Evolutionary conservation across 2,888 invertebrate genomes (phyloP).

Genomic region (Polylopha cassiicola): DNA sequence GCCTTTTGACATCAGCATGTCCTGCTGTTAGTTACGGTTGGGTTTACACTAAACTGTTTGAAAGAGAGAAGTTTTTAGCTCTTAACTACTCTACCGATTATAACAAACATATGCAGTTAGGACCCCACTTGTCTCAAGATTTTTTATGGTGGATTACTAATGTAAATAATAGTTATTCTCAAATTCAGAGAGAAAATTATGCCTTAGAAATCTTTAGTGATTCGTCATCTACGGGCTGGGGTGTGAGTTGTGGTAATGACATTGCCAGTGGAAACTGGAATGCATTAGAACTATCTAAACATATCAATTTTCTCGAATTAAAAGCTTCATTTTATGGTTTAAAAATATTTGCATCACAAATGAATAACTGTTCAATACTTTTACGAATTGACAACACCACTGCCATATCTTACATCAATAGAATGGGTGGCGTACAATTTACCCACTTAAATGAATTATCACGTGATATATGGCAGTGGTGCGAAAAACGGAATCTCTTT

Average conservation of each 20-base stretch:
- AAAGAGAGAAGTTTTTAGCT: slow-evolving; percentile 18
- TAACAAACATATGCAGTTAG: background rate
- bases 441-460: slow-evolving; percentile 18
- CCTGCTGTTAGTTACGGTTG: slow-evolving; percentile 25
- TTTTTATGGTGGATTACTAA: slow-evolving; percentile 15
- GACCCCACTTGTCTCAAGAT: background rate
- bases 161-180: background rate
- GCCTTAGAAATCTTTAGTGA: slow-evolving; percentile 8
- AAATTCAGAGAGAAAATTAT: slow-evolving; percentile 6
- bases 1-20: slow-evolving; percentile 24
- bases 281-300: background rate
- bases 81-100: slow-evolving; percentile 11
- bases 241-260: slow-evolving; percentile 10
- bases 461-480: slow-evolving; percentile 23
- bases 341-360: slow-evolving; percentile 6
- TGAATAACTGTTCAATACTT: slow-evolving; percentile 13
- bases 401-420: slow-evolving; percentile 25
- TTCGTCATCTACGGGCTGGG: slow-evolving; percentile 18
- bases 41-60: slow-evolving; percentile 23
- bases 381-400: slow-evolving; percentile 25
- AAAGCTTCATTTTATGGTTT: slow-evolving; percentile 5
- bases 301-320: slow-evolving; percentile 17
- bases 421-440: slow-evolving; percentile 23
- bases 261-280: slow-evolving; percentile 13
- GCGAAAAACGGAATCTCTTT: slow-evolving; percentile 17